Evolutionary conservation across 64 coral and sea anemone genomes (phyloP), one percentile per base, ranked within the genome.

Genomic region (Montipora foliosa): DNA sequence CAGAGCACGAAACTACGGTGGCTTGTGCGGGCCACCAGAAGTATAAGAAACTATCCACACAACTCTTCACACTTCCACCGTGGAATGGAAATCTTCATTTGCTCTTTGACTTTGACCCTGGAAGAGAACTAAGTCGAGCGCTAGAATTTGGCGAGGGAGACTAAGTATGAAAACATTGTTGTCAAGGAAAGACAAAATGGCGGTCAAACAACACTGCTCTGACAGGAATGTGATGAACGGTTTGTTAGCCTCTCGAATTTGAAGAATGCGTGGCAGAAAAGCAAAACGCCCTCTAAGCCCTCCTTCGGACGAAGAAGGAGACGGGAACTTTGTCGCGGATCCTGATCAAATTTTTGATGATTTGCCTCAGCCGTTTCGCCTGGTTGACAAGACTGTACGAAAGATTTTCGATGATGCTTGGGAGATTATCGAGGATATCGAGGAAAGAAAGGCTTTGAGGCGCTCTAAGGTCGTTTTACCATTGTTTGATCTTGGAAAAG

Each of bases 131-230:
- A 57, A 11, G 11, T 57, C 53, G 53, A 57, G 53, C 53, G 53
- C 53, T 57, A 57, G 11, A 57, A 57, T 57, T 57, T 57, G 53
- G 6, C 53, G 53, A 6, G 53, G 53, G 53, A 8, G 53, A 3
- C 53, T 57, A 11, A 57, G 53, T 1, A 57, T 57, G 53, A 57
- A 57, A 11, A 57, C 53, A 6, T 16, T 44, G 92, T 97, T 91
- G 95, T 94, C 95, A 97, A 94, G 92, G 47, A 93, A 97, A 96
- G 47, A 37, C 44, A 15, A 57, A 88, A 97, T 97, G 95, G 95
- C 95, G 92, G 95, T 60, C 79, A 96, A 96, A 96, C 95, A 96
- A 96, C 48, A 51, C 8, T 15, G n/a, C 14, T 3, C 6, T 45
- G 3, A 60, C 7, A 5, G 1, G 17, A 16, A 9, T 37, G 7